Conservation (phyloP, 2,113 vertebrate species). For the Loxodonta africana region DNA sequence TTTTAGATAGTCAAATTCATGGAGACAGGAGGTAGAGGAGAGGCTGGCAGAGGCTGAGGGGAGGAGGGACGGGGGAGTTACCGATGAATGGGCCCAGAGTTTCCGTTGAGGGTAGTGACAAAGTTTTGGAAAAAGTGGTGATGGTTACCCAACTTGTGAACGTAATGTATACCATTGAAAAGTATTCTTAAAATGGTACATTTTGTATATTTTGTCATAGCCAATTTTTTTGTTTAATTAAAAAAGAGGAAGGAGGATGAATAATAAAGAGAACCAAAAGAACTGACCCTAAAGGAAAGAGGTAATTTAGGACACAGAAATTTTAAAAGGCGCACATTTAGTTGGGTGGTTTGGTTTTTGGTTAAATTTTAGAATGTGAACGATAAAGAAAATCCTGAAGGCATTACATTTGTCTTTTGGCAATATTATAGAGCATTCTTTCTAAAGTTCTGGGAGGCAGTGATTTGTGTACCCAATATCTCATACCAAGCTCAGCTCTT, state of each 20-base stretch:
- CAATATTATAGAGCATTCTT: neutral
- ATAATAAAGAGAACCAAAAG: neutral
- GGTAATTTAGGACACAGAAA: neutral
- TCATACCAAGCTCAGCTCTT: neutral
- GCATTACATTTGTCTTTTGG: neutral
- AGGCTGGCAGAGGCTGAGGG: neutral
- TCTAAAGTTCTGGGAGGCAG: neutral
- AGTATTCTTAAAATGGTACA: too few species aligned
- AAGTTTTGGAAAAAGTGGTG: too few species aligned
- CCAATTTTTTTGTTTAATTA: too few species aligned
- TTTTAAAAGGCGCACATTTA: neutral
- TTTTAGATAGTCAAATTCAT: too few species aligned
- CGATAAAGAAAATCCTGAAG: neutral
- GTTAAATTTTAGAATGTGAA: neutral
- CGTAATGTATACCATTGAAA: too few species aligned
- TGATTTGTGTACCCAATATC: neutral
- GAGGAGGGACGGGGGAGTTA: neutral
- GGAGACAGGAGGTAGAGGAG: neutral
- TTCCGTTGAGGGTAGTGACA: neutral
- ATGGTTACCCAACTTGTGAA: too few species aligned
- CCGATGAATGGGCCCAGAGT: neutral
- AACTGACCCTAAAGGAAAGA: neutral
- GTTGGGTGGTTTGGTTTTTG: neutral
- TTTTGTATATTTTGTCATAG: too few species aligned
- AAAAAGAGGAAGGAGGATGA: neutral